Percentiles rank a stretch among this genome's conserved stretches.
Evolutionary conservation across 2,888 invertebrate species (phyloP).

Genomic region (Sinohyriopsis cumingii): DNA sequence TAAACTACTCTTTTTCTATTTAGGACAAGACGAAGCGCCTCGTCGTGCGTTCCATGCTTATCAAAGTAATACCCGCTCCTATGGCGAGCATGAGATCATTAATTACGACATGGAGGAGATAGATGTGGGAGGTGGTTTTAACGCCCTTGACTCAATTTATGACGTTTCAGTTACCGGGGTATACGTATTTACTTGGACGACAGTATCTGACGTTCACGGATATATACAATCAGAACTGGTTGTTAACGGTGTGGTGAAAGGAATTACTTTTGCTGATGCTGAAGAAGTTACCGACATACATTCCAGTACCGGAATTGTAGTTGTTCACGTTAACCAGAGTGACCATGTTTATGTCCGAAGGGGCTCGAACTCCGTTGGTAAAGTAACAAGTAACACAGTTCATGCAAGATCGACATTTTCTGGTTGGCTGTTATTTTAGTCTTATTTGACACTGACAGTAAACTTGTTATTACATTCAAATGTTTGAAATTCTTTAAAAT

Average conservation of each 20-base stretch:
- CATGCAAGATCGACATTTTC: neutral
- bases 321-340: neutral
- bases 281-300: conserved; percentile 2
- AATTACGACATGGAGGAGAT: no score
- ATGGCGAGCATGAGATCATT: no score
- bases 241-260: neutral
- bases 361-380: neutral
- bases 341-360: conserved; percentile 1
- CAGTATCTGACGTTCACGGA: neutral
- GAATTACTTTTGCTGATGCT: neutral
- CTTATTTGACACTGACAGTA: neutral
- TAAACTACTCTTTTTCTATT: no score
- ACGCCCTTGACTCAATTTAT: no score
- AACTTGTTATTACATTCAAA: no score
- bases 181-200: neutral
- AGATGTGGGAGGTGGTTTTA: no score
- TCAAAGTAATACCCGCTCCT: no score
- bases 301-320: neutral
- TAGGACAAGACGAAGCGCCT: no score
- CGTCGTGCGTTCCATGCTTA: no score
- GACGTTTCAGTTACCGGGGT: neutral
- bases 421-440: neutral
- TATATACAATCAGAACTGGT: conserved; percentile 2
- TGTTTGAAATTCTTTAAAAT: no score
- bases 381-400: neutral